phyloP scores from a whole-genome alignment of 1,140 invertebrate genomes.

The Oedothorax gibbosus region DNA sequence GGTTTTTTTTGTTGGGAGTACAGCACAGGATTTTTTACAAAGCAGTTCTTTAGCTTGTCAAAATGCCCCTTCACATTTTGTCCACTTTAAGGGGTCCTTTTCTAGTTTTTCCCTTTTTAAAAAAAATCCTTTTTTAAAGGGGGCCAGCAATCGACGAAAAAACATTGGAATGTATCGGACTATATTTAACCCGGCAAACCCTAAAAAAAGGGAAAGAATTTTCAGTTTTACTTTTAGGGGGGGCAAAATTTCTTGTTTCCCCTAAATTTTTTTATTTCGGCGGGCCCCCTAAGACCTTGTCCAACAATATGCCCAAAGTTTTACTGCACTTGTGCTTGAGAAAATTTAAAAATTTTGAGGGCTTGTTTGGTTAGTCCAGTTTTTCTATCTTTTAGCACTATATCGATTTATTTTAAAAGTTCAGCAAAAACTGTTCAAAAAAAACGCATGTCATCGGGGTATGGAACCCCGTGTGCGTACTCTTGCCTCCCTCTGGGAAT shows the following conservation, averaged over 20 bases:
- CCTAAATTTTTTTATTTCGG: conserved; percentile 1
- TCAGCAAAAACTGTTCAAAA: neutral
- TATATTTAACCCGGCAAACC: neutral
- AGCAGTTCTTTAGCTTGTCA: neutral
- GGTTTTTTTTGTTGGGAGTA: too few relatives aligned
- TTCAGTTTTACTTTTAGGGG: conserved; percentile 3
- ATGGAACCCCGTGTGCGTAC: neutral
- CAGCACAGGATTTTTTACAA: too few relatives aligned
- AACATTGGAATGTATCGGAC: neutral
- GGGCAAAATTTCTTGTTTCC: neutral
- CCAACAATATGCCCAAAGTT: conserved; percentile 14
- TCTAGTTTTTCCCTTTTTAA: neutral
- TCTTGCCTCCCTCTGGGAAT: neutral
- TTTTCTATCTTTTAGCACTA: neutral
- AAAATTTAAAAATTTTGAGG: conserved; percentile 9
- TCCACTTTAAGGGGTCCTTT: neutral
- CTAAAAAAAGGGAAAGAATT: neutral
- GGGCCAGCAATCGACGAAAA: neutral
- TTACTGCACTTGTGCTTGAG: neutral
- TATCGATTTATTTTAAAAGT: neutral
- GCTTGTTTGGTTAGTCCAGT: conserved; percentile 2
- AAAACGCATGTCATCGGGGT: conserved; percentile 8
- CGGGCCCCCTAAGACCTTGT: neutral
- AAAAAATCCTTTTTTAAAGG: neutral
- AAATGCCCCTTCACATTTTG: neutral